Base-by-base conservation (phyloP, 1,140 invertebrate genomes). In the Zophobas atratus region DNA sequence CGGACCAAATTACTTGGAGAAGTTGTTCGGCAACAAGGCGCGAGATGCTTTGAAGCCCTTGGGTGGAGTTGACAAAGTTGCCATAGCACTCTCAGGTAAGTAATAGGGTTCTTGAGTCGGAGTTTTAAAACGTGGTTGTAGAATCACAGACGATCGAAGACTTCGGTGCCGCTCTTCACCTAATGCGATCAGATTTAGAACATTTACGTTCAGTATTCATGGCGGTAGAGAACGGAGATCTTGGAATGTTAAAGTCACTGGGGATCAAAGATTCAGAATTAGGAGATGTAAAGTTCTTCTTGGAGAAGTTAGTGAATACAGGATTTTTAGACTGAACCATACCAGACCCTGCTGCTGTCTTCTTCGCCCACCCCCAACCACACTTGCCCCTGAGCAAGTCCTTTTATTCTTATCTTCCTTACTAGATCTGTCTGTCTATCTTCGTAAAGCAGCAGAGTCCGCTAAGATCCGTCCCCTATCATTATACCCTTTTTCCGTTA, bases 81-180 rank as follows among this genome's bases (percentile, higher is more conserved):
- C 97, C 78, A 97, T 98, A 82, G 96, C 97, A 74, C 88, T 99
- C 35, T 97, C 96, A 86, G 96, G 96, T 98, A 89, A 90, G 86
- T 76, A 35, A 41, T 43, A 48, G 20, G 38, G 32, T 20, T 6
- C 6, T 70, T 33, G 49, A 20, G 43, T 67, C 63, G 5, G 53
- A 70, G 35, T 51, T 34, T 43, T 63, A 43, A 63, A 43, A 20
- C 8, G 41, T 51, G 32, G 36, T 72, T 84, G 77, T 88, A 97
- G 97, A 98, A 90, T 98, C 97, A 8, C 97, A 98, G 88, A 98
- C 97, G 6, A 96, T 98, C 84, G 97, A 98, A 87, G 95, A 97
- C 85, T 97, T 97, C 83, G 95, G 94, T 1, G 93, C 94, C 6
- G 94, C 95, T 6, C 88, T 97, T 20, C 94, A 96, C 83, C 87